Percentiles rank a stretch among this genome's conserved stretches.
Evolutionary conservation across 1,140 invertebrate genomes (phyloP).

Genomic region (Ceratina calcarata): DNA sequence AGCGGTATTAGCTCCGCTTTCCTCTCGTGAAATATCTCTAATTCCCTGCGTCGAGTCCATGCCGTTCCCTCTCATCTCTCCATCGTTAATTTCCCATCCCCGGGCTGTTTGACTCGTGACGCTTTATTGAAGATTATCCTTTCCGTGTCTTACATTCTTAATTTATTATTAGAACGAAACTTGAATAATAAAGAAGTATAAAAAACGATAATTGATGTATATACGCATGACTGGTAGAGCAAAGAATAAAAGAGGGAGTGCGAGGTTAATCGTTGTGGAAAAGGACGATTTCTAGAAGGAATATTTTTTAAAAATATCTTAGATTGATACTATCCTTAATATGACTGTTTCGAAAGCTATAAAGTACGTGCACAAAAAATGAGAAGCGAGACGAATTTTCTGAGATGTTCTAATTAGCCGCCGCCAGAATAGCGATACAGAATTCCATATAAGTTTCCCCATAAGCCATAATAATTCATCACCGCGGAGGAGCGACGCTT

Average conservation of each 20-base stretch:
- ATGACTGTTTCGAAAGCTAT: background rate
- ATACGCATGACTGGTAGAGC: no score
- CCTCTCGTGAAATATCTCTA: slow-evolving; percentile 9
- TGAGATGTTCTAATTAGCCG: slow-evolving; percentile 17
- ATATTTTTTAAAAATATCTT: no score
- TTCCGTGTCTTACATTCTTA: background rate
- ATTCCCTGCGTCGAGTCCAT: background rate
- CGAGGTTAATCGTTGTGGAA: no score
- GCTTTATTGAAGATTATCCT: background rate
- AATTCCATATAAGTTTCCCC: slow-evolving; percentile 43
- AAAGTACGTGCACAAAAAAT: background rate
- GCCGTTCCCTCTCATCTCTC: background rate
- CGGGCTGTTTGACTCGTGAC: background rate
- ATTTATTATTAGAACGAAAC: background rate
- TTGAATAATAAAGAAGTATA: background rate
- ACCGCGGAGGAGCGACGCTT: slow-evolving; percentile 2
- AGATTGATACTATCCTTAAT: no score
- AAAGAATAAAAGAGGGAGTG: no score
- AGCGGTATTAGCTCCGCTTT: slow-evolving; percentile 7
- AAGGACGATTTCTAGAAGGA: no score
- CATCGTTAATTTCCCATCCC: background rate
- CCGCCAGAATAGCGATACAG: background rate
- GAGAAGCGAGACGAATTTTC: background rate
- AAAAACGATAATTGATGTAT: background rate
- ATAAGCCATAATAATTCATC: slow-evolving; percentile 39